Evolutionary conservation across 1,140 invertebrate genomes (phyloP), one percentile per base, ranked within the genome.

Genomic region (Paracyclopina nana): DNA sequence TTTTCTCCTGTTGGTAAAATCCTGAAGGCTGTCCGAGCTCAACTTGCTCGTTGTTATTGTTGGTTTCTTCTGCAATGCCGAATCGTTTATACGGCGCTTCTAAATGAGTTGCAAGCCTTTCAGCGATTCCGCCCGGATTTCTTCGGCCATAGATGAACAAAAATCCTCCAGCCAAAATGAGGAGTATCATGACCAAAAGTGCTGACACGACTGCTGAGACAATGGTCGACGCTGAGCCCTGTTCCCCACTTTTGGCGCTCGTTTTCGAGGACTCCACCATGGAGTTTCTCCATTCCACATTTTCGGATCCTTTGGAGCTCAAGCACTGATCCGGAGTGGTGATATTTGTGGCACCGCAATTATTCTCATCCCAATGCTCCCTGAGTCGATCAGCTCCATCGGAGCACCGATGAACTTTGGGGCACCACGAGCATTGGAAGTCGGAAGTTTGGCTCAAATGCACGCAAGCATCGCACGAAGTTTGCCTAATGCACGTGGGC

Each of bases 361-460:
- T 41, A 27, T 52, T 46, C 12, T 16, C 16, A 26, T 52, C 27
- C 50, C 50, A 52, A 20, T 26, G 31, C 27, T 52, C 31, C 12
- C 50, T 16, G 6, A 52, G 26, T 4, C 50, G 34, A 40, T 52
- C 50, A 12, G 38, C 40, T 44, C 50, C 50, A 27, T 52, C 50
- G 6, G 31, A 46, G 40, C 50, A 52, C 16, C 34, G 50, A 20
- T 18, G 14, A 20, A 40, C 20, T 12, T 2, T 22, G 8, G 31
- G 12, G 25, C 50, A 52, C 50, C 50, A 52, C 11, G 26, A 18
- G 38, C 50, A 52, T 12, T 44, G 20, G 30, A 52, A 52, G 4
- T 18, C 16, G 1, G 50, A 24, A 14, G n/a, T 46, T 1, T 52
- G 30, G 11, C 20, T 25, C 4, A 52, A 2, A 2, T 27, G 6